Base-by-base conservation (phyloP, 2,113 vertebrate genomes). In the Pelvicachromis taeniatus region DNA sequence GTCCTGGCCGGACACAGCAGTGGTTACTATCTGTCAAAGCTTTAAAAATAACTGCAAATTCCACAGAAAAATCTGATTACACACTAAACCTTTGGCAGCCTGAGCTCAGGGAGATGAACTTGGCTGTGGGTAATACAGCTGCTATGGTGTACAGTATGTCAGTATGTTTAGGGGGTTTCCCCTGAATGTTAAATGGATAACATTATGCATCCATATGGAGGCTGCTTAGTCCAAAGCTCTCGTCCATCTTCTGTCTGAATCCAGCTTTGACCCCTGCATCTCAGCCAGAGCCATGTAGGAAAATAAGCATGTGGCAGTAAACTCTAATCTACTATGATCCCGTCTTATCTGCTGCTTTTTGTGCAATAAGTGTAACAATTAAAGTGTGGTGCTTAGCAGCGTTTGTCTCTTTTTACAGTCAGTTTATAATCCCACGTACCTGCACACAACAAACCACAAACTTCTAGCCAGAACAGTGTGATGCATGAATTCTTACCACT, bases 401-500 rank as follows among this genome's bases (percentile, higher is more conserved):
- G 33, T 33, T n/a, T 48, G 16, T 52, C 9, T 75, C 23, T 48
- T 45, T 73, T 73, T 3, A 70, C 2, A 17, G 40, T 29, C 5
- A 17, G 40, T 26, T 50, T 75, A 50, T 31, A 19, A 75, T 75
- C 42, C 26, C 4, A 52, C 48, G 4, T 6, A 53, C 1, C 42
- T 4, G 12, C 56, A 56, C 14, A 26, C 7, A 1, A 1, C 9
- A 50, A 29, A 26, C 19, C n/a, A 16, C 6, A 23, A 48, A 29
- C 21, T 10, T 29, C 9, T 7, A 14, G 11, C 40, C 75, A 29
- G 9, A 52, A n/a, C n/a, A 19, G 19, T 17, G 7, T 40, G 2
- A 8, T 21, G 6, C 4, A 26, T 38, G 2, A 26, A 11, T 61
- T 85, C 97, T 99, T 97, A 99, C 99, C 97, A 99, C 99, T 98